Base-by-base conservation (phyloP, 2,113 vertebrate species). In the Cinclus mexicanus region DNA sequence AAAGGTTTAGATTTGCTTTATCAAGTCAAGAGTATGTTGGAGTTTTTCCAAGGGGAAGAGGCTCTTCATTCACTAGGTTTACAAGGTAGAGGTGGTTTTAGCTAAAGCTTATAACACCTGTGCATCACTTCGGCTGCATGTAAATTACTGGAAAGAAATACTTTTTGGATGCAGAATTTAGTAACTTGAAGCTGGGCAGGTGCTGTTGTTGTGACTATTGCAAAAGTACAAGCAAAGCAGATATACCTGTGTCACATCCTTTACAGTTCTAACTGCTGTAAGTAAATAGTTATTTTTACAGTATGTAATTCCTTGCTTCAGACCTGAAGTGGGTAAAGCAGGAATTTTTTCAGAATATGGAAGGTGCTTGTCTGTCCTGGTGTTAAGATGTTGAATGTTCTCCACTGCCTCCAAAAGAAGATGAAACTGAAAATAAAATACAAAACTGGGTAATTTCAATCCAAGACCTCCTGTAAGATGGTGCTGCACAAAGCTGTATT, bases 1-100 rank as follows among this genome's bases (percentile, higher is more conserved):
- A 97, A 97, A 98, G 96, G 94, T 98, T 95, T 98, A 98, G 98
- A 97, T 98, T 98, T 98, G 97, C 98, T 98, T 97, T 97, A 95
- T 97, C 96, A 96, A 96, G 97, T 96, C 93, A 93, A 96, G 97
- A 97, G 96, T 97, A 96, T 68, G 84, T 84, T 96, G 96, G 95
- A 97, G 89, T 96, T 95, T 95, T 97, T 97, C 89, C 33, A 64
- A 74, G 81, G 57, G 81, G 25, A 90, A 89, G 76, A 89, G 33
- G n/a, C 83, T 75, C 52, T 79, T 80, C 72, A 92, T 60, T 90
- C 52, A 44, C 31, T 67, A 68, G 41, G 47, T 83, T 91, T 85
- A 57, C 56, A n/a, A 50, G 63, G 42, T 67, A 84, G 47, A 85
- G 24, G 41, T 91, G 67, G 39, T 75, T 67, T 44, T 52, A 72